These are phyloP conservation scores for Podargus strigoides DNA, from an alignment of 2,797 vertebrate species.

Conservation along the genomic window DNA sequence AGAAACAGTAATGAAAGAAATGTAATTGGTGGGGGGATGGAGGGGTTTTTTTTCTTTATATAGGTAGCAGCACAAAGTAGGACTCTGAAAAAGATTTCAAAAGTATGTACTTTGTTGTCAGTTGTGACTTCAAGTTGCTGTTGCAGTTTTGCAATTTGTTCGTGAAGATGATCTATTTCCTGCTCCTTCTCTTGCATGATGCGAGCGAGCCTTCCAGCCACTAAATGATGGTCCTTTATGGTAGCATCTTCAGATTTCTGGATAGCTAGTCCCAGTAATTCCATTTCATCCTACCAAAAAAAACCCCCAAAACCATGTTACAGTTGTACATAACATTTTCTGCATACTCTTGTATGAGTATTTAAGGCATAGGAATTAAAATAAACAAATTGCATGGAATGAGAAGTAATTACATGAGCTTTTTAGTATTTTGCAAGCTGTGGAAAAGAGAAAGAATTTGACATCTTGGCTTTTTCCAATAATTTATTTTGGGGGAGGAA, in stretches of 20 bases:
- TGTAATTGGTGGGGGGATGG: neutral
- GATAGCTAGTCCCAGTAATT: conserved; percentile 64
- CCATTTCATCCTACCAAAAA: conserved; percentile 73
- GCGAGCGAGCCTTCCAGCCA: conserved; percentile 83
- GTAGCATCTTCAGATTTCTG: conserved; percentile 61
- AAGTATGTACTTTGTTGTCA: conserved; percentile 85
- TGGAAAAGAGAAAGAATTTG: neutral
- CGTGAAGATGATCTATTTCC: conserved; percentile 86
- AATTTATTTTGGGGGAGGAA: neutral
- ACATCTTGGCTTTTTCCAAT: neutral
- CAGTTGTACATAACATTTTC: neutral
- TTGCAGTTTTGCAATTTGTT: conserved; percentile 86
- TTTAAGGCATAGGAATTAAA: neutral
- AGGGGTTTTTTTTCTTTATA: neutral
- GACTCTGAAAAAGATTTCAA: neutral
- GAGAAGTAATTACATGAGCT: neutral
- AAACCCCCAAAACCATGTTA: neutral
- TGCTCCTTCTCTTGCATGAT: conserved; percentile 89
- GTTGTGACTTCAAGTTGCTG: conserved; percentile 78
- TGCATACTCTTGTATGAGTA: neutral
- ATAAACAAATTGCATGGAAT: neutral
- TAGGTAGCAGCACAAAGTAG: neutral
- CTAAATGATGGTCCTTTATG: conserved; percentile 74
- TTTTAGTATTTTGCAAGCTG: neutral
- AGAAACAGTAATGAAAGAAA: neutral